Base-by-base conservation (phyloP, 2,797 vertebrate genomes). In the Epinephelus coioides region DNA sequence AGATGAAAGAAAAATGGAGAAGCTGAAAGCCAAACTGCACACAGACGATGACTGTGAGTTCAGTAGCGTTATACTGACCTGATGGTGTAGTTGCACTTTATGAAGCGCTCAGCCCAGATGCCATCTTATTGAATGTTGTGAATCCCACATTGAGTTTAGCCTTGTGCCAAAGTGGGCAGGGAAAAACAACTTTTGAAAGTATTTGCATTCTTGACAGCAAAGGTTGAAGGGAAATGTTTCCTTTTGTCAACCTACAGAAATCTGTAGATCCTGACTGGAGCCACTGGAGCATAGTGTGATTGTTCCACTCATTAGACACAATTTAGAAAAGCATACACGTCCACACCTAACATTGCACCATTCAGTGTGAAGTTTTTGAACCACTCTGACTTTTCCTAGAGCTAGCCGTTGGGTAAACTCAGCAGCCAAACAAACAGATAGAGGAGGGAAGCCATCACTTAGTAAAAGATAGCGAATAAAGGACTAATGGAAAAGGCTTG, bases 1-100 rank as follows among this genome's bases (percentile, higher is more conserved):
- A 19, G 98, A 99, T 0, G 98, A 99, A 92, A 96, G 96, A 82
- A 99, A 99, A 88, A 99, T 99, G 98, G 98, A 99, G 94, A 99
- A 99, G 87, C 92, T 99, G 69, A 99, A 99, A 93, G 98, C 98
- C 64, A 99, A 99, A 83, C 96, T 99, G 17, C 98, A 99, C 86
- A 99, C 98, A 1, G 98, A 99, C 11, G 98, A 99, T n/a, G 98
- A 99, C 60, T 54, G 98, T 99, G 89, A 97, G 98, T 97, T 51
- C 15, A 72, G 25, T 1, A 6, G 3, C 40, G 9, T 43, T 43
- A 12, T 43, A 43, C 11, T 43, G 40, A 43, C 40, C 40, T 43
- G 34, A 34, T 34, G 34, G 34, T 34, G 34, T 34, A 34, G 34
- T 34, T 34, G 34, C 40, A 43, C 40, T 12, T 43, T 43, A 43